A percentile compares a stretch with the other conserved stretches of the same genome.
These are phyloP conservation scores for Pheosia tremula DNA, from an alignment of 2,888 invertebrate genomes.

Conservation along the genomic window DNA sequence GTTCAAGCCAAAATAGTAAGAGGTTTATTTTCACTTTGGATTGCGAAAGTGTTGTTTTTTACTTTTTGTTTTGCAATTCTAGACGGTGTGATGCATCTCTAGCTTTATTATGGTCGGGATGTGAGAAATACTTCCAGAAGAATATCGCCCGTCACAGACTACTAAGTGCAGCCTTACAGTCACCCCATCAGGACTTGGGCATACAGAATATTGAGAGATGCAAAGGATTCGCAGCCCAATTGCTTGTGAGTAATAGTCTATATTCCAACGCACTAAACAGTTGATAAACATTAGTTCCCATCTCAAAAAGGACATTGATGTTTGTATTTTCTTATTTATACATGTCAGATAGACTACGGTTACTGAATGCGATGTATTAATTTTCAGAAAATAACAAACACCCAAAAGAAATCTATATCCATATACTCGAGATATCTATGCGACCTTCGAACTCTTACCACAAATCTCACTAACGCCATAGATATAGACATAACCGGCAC, in stretches of 20 bases:
- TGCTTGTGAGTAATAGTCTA: conserved; percentile 83
- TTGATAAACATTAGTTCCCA: background rate
- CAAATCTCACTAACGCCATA: conserved; percentile 63
- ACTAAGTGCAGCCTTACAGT: conserved; percentile 85
- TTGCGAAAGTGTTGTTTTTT: too few species aligned
- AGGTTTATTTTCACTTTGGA: too few species aligned
- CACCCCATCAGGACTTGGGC: conserved; percentile 92
- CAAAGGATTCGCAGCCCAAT: conserved; percentile 92
- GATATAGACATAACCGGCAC: conserved; percentile 55
- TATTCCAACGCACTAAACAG: conserved; percentile 3
- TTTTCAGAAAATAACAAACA: conserved; percentile 85
- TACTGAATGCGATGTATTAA: conserved; percentile 3
- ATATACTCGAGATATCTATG: conserved; percentile 84
- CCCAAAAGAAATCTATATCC: conserved; percentile 86
- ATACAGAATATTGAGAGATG: conserved; percentile 92
- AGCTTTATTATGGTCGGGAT: conserved; percentile 87
- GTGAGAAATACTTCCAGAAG: conserved; percentile 90
- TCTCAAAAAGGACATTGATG: too few species aligned
- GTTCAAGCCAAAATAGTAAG: too few species aligned
- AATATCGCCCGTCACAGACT: conserved; percentile 88
- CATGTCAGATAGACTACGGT: background rate
- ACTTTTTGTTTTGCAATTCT: conserved; percentile 6
- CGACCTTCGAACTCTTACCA: conserved; percentile 80
- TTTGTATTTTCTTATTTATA: too few species aligned
- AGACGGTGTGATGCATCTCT: conserved; percentile 81